These are phyloP conservation scores for Macrosteles quadrilineatus DNA, from an alignment of 1,140 invertebrate genomes.

Conservation along the genomic window DNA sequence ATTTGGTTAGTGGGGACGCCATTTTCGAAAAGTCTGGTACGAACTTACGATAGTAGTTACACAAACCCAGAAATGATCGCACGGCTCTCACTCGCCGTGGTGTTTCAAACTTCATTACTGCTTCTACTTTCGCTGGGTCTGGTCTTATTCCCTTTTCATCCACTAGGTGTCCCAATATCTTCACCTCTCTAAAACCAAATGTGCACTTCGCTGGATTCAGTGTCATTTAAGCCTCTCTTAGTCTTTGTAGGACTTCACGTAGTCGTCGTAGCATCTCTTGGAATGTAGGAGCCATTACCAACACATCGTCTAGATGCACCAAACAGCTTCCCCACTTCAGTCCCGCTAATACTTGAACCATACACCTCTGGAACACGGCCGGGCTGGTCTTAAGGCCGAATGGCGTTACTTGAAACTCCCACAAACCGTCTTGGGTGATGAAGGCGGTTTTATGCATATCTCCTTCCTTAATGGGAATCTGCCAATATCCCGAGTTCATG, in stretches of 20 bases:
- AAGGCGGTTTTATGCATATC: constrained; percentile 32
- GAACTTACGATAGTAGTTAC: constrained; percentile 47
- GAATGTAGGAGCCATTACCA: constrained; percentile 35
- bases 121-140: constrained; percentile 45
- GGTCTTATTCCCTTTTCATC: constrained; percentile 44
- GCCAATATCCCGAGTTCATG: constrained; percentile 43
- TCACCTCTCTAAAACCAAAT: constrained; percentile 43
- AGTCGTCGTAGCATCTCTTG: constrained; percentile 41
- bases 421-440: constrained; percentile 41
- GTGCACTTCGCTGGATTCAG: constrained; percentile 46
- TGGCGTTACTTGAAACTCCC: constrained; percentile 45
- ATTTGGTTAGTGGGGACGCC: constrained; percentile 44
- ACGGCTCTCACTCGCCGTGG: constrained; percentile 33
- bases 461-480: constrained; percentile 18
- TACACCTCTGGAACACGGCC: constrained; percentile 41
- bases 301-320: constrained; percentile 44
- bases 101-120: constrained; percentile 42
- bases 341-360: constrained; percentile 39
- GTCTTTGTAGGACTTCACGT: constrained; percentile 33
- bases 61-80: constrained; percentile 41
- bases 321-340: not conserved
- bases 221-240: constrained; percentile 42
- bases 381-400: constrained; percentile 48
- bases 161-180: constrained; percentile 48
- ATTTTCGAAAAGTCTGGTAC: constrained; percentile 46